Percentiles rank a stretch among this genome's conserved stretches.
These are phyloP conservation scores for Apis florea DNA, from an alignment of 1,140 invertebrate species.

Conservation along the genomic window DNA sequence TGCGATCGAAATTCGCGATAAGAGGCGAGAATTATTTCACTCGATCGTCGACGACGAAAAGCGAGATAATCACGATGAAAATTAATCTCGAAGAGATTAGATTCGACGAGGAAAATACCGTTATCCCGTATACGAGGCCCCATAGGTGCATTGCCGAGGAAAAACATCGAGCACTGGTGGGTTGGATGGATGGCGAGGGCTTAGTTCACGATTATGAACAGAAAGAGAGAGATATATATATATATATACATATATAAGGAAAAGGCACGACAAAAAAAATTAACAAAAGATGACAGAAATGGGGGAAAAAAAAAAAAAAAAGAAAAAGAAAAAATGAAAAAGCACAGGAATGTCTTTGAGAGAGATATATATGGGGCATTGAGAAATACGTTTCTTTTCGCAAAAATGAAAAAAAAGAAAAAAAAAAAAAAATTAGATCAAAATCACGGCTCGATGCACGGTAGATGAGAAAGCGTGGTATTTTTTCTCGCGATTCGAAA, in stretches of 20 bases:
- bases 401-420: neutral
- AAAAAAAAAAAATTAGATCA: neutral
- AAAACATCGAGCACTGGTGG: conserved; percentile 66
- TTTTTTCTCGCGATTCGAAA: neutral
- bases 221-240: neutral
- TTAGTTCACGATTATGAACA: conserved; percentile 64
- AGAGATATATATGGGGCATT: neutral
- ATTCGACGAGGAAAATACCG: conserved; percentile 12
- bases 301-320: neutral
- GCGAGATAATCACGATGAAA: conserved; percentile 2
- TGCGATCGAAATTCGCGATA: neutral
- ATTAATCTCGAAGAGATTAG: neutral
- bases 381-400: neutral
- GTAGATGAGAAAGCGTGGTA: neutral
- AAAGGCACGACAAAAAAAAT: neutral
- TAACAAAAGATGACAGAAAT: too few relatives aligned
- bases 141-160: conserved; percentile 71
- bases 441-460: neutral
- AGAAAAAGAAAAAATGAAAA: neutral
- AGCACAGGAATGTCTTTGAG: neutral
- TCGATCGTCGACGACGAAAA: neutral
- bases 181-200: conserved; percentile 73
- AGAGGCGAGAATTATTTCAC: neutral
- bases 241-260: neutral
- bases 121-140: conserved; percentile 40